phyloP scores from a whole-genome alignment of 2,797 vertebrate genomes.

The Pangasius macronema region DNA sequence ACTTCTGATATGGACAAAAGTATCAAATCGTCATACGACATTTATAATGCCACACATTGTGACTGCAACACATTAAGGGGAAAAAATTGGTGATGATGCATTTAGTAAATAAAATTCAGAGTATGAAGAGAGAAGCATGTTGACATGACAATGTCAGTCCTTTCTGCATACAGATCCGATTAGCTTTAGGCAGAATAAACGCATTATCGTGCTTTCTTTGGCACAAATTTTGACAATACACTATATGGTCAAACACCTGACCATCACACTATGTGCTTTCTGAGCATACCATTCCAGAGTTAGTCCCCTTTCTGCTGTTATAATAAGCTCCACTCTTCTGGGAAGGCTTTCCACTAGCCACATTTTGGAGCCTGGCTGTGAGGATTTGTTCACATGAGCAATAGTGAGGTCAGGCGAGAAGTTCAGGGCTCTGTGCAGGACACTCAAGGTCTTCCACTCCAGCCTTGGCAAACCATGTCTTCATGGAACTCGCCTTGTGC shows the following conservation, averaged over 20 bases:
- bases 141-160: neutral
- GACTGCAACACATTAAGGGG: neutral
- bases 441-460: neutral
- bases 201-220: neutral
- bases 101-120: neutral
- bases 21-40: neutral
- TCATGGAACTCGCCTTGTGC: neutral
- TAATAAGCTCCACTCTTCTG: neutral
- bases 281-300: neutral
- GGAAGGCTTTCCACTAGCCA: neutral
- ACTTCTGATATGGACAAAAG: neutral
- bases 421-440: neutral
- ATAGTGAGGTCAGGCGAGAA: neutral
- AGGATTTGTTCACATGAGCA: neutral
- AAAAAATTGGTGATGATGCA: neutral
- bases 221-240: neutral
- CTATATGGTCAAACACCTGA: neutral
- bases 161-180: neutral
- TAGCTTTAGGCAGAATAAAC: neutral
- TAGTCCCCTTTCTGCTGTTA: neutral
- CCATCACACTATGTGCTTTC: neutral
- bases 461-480: too few species aligned
- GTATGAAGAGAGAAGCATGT: neutral
- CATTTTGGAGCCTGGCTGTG: neutral
- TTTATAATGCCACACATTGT: neutral